Base-by-base conservation (phyloP, 2,888 invertebrate genomes). In the Carpatolechia fugitivella region DNA sequence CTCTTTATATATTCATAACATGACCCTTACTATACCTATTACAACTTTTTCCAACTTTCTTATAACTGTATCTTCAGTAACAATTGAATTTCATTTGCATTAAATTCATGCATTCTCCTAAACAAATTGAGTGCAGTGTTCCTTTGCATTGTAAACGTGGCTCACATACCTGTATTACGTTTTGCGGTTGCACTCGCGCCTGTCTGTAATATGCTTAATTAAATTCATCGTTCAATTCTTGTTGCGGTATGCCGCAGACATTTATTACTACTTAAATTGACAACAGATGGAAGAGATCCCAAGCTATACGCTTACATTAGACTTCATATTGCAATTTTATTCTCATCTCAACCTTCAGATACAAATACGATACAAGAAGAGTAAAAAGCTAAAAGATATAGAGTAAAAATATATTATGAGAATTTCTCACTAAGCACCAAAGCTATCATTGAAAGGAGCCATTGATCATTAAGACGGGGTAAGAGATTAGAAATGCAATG, bases 401-500 rank as follows among this genome's bases (percentile, higher is more conserved):
- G n/a, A n/a, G n/a, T n/a, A n/a, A n/a, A n/a, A n/a, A n/a, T n/a
- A n/a, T n/a, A n/a, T n/a, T n/a, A n/a, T n/a, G n/a, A n/a, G n/a
- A n/a, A n/a, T n/a, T n/a, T n/a, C n/a, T n/a, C n/a, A n/a, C 7
- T 29, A 13, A 29, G 44, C 24, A 44, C 11, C 40, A 20, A 20
- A 24, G 44, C 20, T 24, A 29, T 44, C 44, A 29, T 20, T 44
- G 44, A 50, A 58, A 57, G 56, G 54, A 61, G 56, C 59, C 62
- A 51, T 59, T 66, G 74, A 74, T 76, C 77, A 72, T 72, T 72
- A 74, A 66, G 66, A 18, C 40, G 62, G 62, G 65, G n/a, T 63
- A 70, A 70, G 71, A 63, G 66, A 72, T 68, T 66, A 65, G 65
- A 76, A 77, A 58, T 74, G 78, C 80, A 70, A 57, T 77, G 77